These are phyloP conservation scores for Wiebesia pumilae DNA, from an alignment of 1,140 invertebrate species.

Conservation along the genomic window DNA sequence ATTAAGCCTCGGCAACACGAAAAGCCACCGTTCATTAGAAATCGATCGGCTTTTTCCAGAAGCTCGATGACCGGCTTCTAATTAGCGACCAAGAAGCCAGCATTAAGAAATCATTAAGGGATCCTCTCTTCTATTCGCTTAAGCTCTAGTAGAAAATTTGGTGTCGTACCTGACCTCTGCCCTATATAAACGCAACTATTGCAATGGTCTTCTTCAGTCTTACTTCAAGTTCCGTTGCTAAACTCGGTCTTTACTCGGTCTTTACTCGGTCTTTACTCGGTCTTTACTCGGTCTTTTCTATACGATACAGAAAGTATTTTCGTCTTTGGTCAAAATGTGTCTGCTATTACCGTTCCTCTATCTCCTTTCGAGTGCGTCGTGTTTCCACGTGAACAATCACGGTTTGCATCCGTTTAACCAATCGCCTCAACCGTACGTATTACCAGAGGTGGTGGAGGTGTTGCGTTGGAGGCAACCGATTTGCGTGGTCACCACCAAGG, in stretches of 20 bases:
- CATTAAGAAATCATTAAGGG: background rate
- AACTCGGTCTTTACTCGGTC: too few species aligned
- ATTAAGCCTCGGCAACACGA: background rate
- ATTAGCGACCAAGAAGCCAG: background rate
- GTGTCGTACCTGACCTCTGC: background rate
- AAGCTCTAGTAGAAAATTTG: background rate
- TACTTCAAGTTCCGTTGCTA: background rate
- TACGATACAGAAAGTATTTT: background rate
- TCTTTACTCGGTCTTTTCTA: background rate
- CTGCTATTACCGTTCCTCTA: background rate
- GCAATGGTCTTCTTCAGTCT: background rate
- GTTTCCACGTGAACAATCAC: slow-evolving; percentile 4
- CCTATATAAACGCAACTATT: background rate
- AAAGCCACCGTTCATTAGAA: slow-evolving; percentile 6
- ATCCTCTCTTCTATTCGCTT: background rate
- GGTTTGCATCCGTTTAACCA: background rate
- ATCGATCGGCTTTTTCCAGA: background rate
- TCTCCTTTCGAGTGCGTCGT: background rate
- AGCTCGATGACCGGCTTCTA: background rate
- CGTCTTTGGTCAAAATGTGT: background rate
- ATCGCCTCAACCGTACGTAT: background rate
- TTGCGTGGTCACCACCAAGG: slow-evolving; percentile 44
- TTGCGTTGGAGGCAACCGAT: slow-evolving; percentile 58
- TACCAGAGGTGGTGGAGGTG: slow-evolving; percentile 47
- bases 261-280: too few species aligned